A percentile compares a stretch with the other conserved stretches of the same genome.
Evolutionary conservation across 2,797 vertebrate genomes (phyloP).

Genomic region (Amblyopsis hoosieri): DNA sequence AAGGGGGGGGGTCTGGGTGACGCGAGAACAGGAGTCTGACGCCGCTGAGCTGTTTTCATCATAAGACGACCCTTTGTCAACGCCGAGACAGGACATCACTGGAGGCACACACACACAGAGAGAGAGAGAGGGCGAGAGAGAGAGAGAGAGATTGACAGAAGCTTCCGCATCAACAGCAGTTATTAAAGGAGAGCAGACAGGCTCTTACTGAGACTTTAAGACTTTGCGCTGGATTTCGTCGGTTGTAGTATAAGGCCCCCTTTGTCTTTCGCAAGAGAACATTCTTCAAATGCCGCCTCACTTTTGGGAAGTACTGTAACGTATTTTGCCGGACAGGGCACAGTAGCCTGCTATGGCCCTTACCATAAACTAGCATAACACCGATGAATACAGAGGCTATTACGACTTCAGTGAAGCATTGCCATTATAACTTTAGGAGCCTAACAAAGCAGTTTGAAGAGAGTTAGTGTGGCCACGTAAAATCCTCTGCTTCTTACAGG

Average conservation of each 20-base stretch:
- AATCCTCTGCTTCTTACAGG: conserved; percentile 22
- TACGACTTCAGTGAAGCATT: too few species aligned
- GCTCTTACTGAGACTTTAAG: not conserved
- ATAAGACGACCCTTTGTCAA: conserved; percentile 61
- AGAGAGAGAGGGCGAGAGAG: not conserved
- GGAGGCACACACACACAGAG: not conserved
- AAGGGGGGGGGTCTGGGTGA: conserved; percentile 24
- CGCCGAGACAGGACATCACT: conserved; percentile 44
- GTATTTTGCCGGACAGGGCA: too few species aligned
- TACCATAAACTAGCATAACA: too few species aligned
- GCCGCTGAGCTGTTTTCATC: conserved; percentile 62
- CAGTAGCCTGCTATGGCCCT: too few species aligned
- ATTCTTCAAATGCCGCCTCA: conserved; percentile 18
- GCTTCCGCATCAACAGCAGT: conserved; percentile 28
- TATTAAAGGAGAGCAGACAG: conserved; percentile 20
- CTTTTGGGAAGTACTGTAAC: not conserved
- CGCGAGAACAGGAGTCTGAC: conserved; percentile 60
- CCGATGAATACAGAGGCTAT: too few species aligned
- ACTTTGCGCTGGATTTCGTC: too few species aligned
- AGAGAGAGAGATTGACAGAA: conserved; percentile 20
- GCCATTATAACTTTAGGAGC: not conserved
- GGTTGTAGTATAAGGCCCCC: too few species aligned
- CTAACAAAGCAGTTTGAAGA: conserved; percentile 11
- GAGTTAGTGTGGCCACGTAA: conserved; percentile 15
- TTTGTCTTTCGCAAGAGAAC: not conserved